A percentile compares a stretch with the other conserved stretches of the same genome.
Conservation (phyloP, 2,888 invertebrate species). For the Nezara viridula region DNA sequence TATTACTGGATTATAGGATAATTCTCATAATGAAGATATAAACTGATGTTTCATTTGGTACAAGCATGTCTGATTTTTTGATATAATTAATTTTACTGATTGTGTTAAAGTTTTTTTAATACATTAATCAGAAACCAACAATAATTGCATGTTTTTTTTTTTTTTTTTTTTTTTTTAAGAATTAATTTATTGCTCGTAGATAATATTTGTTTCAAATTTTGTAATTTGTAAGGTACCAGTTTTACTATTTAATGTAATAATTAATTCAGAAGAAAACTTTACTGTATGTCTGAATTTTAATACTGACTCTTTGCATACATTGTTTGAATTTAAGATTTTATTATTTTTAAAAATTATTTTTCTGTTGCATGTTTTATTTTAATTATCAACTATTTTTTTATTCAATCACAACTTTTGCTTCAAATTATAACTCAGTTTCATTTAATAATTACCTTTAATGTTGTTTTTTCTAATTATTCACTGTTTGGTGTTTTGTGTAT, state of each 20-base stretch:
- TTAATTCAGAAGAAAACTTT: background rate
- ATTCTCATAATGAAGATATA: no score
- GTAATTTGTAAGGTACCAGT: slow-evolving; percentile 63
- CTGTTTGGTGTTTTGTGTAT: slow-evolving; percentile 16
- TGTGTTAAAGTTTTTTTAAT: background rate
- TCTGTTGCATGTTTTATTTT: slow-evolving; percentile 50
- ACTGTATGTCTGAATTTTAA: background rate
- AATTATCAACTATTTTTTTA: background rate
- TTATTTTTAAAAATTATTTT: slow-evolving; percentile 10
- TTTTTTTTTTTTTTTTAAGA: background rate
- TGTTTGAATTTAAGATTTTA: slow-evolving; percentile 37
- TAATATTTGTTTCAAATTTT: slow-evolving; percentile 33
- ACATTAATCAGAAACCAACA: background rate
- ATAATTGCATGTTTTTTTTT: slow-evolving; percentile 35
- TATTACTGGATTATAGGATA: no score
- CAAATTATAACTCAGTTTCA: background rate
- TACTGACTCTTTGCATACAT: slow-evolving; percentile 11
- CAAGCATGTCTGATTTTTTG: background rate
- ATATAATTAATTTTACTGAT: background rate
- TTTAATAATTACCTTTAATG: background rate
- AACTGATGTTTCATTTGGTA: slow-evolving; percentile 4
- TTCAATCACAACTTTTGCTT: slow-evolving; percentile 16
- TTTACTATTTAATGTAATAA: slow-evolving; percentile 52
- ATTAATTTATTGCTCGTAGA: slow-evolving; percentile 23
- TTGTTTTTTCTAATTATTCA: background rate